Evolutionary conservation across 2,113 vertebrate species (phyloP).

Genomic region (Charina bottae): DNA sequence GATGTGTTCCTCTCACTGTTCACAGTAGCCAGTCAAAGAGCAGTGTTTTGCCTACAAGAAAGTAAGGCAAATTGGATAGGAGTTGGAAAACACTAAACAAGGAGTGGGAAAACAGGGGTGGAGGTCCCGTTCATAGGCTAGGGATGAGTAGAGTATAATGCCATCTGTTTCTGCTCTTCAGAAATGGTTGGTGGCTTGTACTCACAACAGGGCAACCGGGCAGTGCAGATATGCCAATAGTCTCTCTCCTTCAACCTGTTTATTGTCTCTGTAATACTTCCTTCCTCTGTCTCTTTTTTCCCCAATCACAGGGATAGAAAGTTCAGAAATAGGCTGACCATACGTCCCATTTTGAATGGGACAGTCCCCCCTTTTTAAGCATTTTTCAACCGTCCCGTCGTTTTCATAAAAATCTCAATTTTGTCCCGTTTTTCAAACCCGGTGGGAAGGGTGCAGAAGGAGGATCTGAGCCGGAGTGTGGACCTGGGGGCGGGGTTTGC

Average conservation of each 20-base stretch:
- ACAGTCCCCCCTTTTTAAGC: no score
- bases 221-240: background rate
- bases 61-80: background rate
- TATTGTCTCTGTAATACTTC: background rate
- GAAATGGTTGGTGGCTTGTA: background rate
- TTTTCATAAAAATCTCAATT: no score
- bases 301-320: background rate
- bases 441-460: no score
- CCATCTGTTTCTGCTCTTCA: background rate
- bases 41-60: background rate
- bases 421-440: no score
- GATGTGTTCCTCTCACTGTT: background rate
- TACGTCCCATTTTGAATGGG: no score
- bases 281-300: background rate
- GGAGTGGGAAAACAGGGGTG: background rate
- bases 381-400: no score
- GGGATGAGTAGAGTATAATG: background rate
- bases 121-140: background rate
- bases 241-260: background rate
- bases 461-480: no score
- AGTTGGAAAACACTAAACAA: background rate
- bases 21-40: background rate
- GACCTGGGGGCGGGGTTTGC: no score
- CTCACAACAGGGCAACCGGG: background rate
- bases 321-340: no score